Percentiles rank a stretch among this genome's conserved stretches.
Evolutionary conservation across 2,113 vertebrate species (phyloP).

Genomic region (Embiotoca jacksoni): DNA sequence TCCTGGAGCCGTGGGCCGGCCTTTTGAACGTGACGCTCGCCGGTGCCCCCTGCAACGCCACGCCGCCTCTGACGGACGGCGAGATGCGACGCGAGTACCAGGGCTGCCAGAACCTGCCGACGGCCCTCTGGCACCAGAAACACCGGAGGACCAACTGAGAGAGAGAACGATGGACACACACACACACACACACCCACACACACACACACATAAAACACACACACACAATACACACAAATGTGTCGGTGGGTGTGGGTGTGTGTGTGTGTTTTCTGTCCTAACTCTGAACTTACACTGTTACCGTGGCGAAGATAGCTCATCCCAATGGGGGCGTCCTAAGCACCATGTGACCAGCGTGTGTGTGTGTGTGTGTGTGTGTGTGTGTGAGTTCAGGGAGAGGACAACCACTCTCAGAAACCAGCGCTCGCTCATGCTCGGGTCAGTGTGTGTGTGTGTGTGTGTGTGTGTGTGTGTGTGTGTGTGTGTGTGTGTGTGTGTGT

Average conservation of each 20-base stretch:
- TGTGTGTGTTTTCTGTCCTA: slow-evolving; percentile 51
- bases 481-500: neutral
- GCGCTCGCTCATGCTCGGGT: slow-evolving; percentile 33
- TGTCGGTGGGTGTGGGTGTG: slow-evolving; percentile 12
- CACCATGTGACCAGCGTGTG: slow-evolving; percentile 38
- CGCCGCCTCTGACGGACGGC: slow-evolving; percentile 83
- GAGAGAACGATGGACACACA: slow-evolving; percentile 10
- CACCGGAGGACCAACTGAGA: slow-evolving; percentile 63
- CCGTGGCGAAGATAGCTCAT: slow-evolving; percentile 57
- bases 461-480: neutral
- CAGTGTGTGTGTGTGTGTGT: slow-evolving; percentile 33
- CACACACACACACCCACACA: neutral
- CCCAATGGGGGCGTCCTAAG: slow-evolving; percentile 60
- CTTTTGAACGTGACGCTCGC: slow-evolving; percentile 85
- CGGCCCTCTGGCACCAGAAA: slow-evolving; percentile 86
- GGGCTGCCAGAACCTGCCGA: slow-evolving; percentile 89
- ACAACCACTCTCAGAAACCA: slow-evolving; percentile 53
- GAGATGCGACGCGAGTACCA: slow-evolving; percentile 85
- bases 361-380: slow-evolving; percentile 20
- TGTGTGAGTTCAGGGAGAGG: slow-evolving; percentile 72
- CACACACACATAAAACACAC: neutral
- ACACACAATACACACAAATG: neutral
- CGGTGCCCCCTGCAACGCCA: slow-evolving; percentile 85
- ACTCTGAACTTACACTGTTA: slow-evolving; percentile 46
- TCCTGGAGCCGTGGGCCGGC: slow-evolving; percentile 68